A percentile compares a stretch with the other conserved stretches of the same genome.
phyloP scores from a whole-genome alignment of 2,888 invertebrate species.

The Eupeodes latifasciatus region DNA sequence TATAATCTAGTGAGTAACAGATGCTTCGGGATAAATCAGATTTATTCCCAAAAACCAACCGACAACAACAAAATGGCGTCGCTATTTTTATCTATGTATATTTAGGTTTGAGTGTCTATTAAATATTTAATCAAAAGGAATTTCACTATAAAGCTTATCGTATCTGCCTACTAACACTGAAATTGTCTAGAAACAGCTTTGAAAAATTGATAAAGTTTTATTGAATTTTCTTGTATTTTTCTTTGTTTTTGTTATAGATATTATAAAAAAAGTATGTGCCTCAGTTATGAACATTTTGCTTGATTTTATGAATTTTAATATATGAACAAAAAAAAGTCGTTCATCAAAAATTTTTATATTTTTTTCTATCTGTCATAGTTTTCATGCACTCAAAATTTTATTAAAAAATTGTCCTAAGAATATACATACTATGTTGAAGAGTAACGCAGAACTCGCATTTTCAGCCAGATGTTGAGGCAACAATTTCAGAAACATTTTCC shows the following conservation, averaged over 20 bases:
- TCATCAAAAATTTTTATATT: no score
- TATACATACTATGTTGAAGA: no score
- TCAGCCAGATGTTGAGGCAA: no score
- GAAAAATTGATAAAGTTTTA: conserved; percentile 37
- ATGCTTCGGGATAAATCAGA: conserved; percentile 22
- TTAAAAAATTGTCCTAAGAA: no score
- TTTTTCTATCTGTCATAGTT: no score
- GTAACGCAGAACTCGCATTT: no score
- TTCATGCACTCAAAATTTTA: no score
- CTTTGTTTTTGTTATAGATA: not conserved
- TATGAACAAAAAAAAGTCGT: no score
- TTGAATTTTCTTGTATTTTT: not conserved
- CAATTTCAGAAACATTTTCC: no score
- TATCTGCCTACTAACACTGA: not conserved
- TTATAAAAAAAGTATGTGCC: not conserved
- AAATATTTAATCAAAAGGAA: conserved; percentile 45
- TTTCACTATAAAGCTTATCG: not conserved
- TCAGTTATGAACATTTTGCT: no score
- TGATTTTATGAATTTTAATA: no score
- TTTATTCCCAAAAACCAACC: not conserved
- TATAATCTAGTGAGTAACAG: conserved; percentile 29
- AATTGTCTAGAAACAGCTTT: conserved; percentile 32
- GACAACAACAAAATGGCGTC: not conserved
- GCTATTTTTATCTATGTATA: not conserved
- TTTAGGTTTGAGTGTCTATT: conserved; percentile 29